Conservation (phyloP, 2,888 invertebrate species). For the Oeneis ivallda region DNA sequence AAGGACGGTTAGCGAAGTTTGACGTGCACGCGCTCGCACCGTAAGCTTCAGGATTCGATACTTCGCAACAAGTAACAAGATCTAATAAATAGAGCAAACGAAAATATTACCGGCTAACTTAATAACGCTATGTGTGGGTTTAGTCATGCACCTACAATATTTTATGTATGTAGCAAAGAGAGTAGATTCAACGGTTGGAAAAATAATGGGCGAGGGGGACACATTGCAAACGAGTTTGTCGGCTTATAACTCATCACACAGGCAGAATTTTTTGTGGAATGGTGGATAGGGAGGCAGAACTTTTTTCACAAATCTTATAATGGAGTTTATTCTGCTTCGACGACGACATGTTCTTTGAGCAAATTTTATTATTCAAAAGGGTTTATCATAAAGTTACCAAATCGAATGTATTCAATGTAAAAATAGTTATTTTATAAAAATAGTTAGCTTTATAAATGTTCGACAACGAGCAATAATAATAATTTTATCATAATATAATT, state of each 20-base stretch:
- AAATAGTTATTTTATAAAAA: background rate
- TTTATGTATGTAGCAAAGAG: slow-evolving; percentile 11
- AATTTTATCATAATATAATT: background rate
- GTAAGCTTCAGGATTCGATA: slow-evolving; percentile 76
- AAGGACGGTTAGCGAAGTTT: slow-evolving; percentile 79
- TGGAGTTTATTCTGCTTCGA: slow-evolving; percentile 9
- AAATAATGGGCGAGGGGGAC: slow-evolving; percentile 21
- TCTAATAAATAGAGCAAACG: slow-evolving; percentile 55
- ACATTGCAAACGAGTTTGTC: slow-evolving; percentile 26
- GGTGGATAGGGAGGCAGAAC: slow-evolving; percentile 3
- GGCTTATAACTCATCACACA: slow-evolving; percentile 27
- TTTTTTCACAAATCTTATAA: slow-evolving; percentile 18
- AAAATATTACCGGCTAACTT: slow-evolving; percentile 32
- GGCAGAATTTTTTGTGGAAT: slow-evolving; percentile 22
- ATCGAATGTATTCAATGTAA: background rate
- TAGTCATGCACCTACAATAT: background rate
- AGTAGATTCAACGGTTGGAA: slow-evolving; percentile 22
- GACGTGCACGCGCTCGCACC: slow-evolving; percentile 75
- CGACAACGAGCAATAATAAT: background rate
- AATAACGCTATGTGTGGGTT: slow-evolving; percentile 1
- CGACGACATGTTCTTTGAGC: slow-evolving; percentile 5
- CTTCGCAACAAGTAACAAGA: slow-evolving; percentile 63
- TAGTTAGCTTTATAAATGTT: background rate
- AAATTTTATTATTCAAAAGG: background rate
- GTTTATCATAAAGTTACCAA: slow-evolving; percentile 5